These are phyloP conservation scores for Drosophila simulans DNA, from an alignment of 1,140 invertebrate genomes.

Conservation along the genomic window DNA sequence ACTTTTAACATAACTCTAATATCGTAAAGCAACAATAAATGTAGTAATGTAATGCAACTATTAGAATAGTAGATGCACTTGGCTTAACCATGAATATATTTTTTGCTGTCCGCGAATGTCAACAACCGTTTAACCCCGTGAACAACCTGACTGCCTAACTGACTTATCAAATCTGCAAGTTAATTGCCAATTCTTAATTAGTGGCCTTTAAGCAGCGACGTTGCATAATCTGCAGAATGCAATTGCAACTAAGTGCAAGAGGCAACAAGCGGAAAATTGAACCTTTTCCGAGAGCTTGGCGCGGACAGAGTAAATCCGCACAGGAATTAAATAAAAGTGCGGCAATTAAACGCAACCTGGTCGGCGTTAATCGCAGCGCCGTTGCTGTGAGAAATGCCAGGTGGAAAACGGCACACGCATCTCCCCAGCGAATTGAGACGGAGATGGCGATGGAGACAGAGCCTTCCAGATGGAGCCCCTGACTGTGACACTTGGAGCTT, in stretches of 20 bases:
- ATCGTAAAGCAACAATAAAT: no score
- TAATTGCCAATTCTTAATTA: slow-evolving; percentile 47
- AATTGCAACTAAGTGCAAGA: slow-evolving; percentile 40
- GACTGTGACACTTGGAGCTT: slow-evolving; percentile 40
- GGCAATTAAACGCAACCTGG: slow-evolving; percentile 74
- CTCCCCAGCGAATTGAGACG: slow-evolving; percentile 31
- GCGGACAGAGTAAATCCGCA: slow-evolving; percentile 35
- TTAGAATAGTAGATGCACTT: neutral
- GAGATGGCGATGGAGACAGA: slow-evolving; percentile 32
- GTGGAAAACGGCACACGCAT: slow-evolving; percentile 46
- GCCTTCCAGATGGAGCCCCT: slow-evolving; percentile 10
- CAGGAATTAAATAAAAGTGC: slow-evolving; percentile 77
- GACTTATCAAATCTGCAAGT: slow-evolving; percentile 33
- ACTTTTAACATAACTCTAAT: no score
- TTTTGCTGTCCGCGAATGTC: slow-evolving; percentile 12
- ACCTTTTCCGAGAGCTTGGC: slow-evolving; percentile 30
- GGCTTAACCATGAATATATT: slow-evolving; percentile 2
- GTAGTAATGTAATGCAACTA: no score
- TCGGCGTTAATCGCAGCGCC: slow-evolving; percentile 59
- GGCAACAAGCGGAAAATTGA: slow-evolving; percentile 53
- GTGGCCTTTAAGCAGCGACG: slow-evolving; percentile 41
- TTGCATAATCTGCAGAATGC: slow-evolving; percentile 48
- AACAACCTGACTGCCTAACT: slow-evolving; percentile 18
- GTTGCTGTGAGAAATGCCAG: slow-evolving; percentile 41
- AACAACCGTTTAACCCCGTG: slow-evolving; percentile 32